A percentile compares a stretch with the other conserved stretches of the same genome.
Evolutionary conservation across 1,140 invertebrate genomes (phyloP).

Genomic region (Drosophila pseudoobscura): DNA sequence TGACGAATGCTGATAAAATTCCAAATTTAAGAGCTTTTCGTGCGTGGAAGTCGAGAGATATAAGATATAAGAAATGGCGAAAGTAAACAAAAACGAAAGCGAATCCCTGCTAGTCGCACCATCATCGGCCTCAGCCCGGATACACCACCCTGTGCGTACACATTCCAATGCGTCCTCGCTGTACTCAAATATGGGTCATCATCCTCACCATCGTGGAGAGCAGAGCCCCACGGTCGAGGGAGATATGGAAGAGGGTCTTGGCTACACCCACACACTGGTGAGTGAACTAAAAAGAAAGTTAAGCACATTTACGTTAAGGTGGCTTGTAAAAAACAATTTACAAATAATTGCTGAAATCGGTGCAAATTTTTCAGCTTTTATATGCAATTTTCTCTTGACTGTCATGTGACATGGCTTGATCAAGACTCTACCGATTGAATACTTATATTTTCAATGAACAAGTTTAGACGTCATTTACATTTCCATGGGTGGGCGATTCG

Average conservation of each 20-base stretch:
- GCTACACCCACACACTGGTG: constrained; percentile 92
- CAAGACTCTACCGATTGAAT: background rate
- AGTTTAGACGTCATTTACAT: constrained; percentile 10
- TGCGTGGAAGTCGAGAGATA: too few relatives aligned
- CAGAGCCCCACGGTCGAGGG: constrained; percentile 40
- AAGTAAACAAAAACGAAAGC: constrained; percentile 54
- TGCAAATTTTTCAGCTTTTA: constrained; percentile 1
- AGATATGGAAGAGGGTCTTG: constrained; percentile 87
- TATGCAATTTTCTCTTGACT: constrained; percentile 12
- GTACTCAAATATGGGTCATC: constrained; percentile 56
- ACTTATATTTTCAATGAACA: constrained; percentile 9
- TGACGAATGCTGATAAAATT: too few relatives aligned
- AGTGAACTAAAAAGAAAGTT: constrained; percentile 81
- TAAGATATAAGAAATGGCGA: constrained; percentile 40
- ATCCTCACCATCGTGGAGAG: constrained; percentile 34
- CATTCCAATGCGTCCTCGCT: constrained; percentile 72
- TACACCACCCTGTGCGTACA: constrained; percentile 56
- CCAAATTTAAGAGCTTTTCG: too few relatives aligned
- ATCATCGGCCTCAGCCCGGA: constrained; percentile 30
- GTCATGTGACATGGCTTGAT: constrained; percentile 26
- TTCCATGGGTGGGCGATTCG: background rate
- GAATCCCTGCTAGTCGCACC: constrained; percentile 69
- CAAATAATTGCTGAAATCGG: too few relatives aligned
- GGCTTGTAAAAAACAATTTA: too few relatives aligned
- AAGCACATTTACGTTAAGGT: too few relatives aligned